Evolutionary conservation across 2,888 invertebrate genomes (phyloP), one percentile per base, ranked within the genome.

Genomic region (Drosophila colorata): DNA sequence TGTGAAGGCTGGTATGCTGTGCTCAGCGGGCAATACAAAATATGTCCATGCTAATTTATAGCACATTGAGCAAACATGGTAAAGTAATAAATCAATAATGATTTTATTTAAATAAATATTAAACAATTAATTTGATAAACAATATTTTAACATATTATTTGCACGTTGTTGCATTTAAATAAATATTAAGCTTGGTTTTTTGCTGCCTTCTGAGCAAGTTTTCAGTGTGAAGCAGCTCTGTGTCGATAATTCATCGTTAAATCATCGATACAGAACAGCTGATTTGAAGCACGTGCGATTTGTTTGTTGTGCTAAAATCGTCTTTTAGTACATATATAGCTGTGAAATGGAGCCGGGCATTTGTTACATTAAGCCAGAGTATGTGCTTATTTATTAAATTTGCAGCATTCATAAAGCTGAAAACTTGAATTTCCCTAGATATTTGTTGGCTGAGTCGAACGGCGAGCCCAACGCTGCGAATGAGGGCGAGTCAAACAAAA

Each of bases 321-420:
- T n/a, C 40, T 61, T 69, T 77, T 66, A 57, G 76, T 55, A 67
- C 70, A 90, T 46, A 67, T 68, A 89, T 88, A 85, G 35, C 9
- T 37, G 20, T 8, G 65, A 73, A 59, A 92, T 91, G 91, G 92
- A 92, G 69, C 75, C 89, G 14, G 91, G 92, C 13, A 92, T 92
- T 80, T 92, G 92, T 55, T 91, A 90, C 46, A 92, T 92, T 51
- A 92, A 92, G 70, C 70, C 83, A 47, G 85, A 91, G 91, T 91
- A 69, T 80, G 52, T 40, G 8, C 40, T 49, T 14, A 41, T 35
- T 9, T 38, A 0, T 35, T 72, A 38, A 52, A 20, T 35, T 4
- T 5, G 18, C 8, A 7, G 23, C 5, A 13, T n/a, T 13, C 5
- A 18, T 28, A 13, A 4, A 14, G 9, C 6, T 5, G 3, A n/a